Base-by-base conservation (phyloP, 2,797 vertebrate genomes). In the Mus caroli region DNA sequence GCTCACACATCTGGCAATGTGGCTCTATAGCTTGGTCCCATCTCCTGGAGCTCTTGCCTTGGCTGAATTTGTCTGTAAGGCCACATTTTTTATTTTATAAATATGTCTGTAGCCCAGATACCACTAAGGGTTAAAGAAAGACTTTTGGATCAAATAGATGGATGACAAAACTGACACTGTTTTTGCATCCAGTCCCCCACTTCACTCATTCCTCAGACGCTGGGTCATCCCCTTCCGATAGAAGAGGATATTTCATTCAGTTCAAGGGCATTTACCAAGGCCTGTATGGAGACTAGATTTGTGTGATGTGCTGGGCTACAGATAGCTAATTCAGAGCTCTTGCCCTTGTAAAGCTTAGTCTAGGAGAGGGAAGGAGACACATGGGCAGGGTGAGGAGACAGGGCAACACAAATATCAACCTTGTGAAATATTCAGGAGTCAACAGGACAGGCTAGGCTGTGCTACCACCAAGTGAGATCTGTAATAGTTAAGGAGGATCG, bases 391-490 rank as follows among this genome's bases (percentile, higher is more conserved):
- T 52, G 31, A 96, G 37, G 52, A 94, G 56, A 92, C 62, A 95
- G 0, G 4, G 78, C 40, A 93, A 96, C 52, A 97, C 52, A 97
- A 93, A 94, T 79, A 50, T 96, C 92, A 94, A 76, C 88, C 96
- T 94, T 94, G 31, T 34, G 17, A 94, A 95, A 40, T 91, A 95
- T 73, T 75, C 22, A 14, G 95, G n/a, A 93, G 50, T 96, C 85
- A 97, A 95, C 7, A 85, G 43, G 67, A 95, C 34, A 90, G 56
- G 17, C 19, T 67, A 96, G 73, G 83, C 75, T 43, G 40, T 86
- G 50, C 75, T 2, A 2, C 85, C 67, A 95, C 52, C 67, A 95
- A 94, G 37, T 95, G 64, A 95, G 73, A 79, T 1, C 76, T n/a
- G 85, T 54, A 95, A 58, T 46, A 96, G 22, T 80, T 22, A 11